These are phyloP conservation scores for Orius laevigatus DNA, from an alignment of 1,140 invertebrate genomes.

Conservation along the genomic window DNA sequence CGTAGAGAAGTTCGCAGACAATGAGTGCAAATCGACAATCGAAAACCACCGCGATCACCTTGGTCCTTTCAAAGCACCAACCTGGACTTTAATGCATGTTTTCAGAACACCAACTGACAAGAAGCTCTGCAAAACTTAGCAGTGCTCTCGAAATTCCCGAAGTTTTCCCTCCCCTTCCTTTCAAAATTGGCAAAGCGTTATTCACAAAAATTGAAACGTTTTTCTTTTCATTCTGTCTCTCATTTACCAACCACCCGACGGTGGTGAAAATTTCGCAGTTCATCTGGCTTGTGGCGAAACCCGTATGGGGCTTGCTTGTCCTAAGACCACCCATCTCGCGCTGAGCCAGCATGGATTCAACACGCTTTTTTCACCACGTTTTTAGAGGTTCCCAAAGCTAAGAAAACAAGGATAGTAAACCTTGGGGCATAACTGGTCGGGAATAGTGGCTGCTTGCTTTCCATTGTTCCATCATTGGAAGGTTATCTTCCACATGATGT, in stretches of 20 bases:
- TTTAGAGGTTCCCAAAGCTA: conserved; percentile 67
- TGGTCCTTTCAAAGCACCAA: conserved; percentile 58
- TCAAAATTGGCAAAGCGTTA: too few relatives aligned
- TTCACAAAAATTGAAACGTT: conserved; percentile 69
- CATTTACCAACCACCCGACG: too few relatives aligned
- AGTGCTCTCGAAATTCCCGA: conserved; percentile 87
- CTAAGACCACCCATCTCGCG: too few relatives aligned
- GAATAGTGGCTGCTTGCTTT: conserved; percentile 86
- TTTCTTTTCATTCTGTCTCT: conserved; percentile 73
- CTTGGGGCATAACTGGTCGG: conserved; percentile 86
- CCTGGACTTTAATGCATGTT: too few relatives aligned
- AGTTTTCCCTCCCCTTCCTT: conserved; percentile 59
- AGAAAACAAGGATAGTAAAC: conserved; percentile 80
- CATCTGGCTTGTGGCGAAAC: conserved; percentile 75
- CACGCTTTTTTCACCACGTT: conserved; percentile 65
- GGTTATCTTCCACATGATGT: conserved; percentile 86
- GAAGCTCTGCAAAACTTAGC: conserved; percentile 81
- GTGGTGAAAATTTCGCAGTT: conserved; percentile 73
- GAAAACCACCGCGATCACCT: conserved; percentile 74
- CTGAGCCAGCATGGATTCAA: conserved; percentile 90
- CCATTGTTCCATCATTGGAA: conserved; percentile 68
- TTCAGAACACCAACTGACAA: too few relatives aligned
- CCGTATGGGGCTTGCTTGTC: conserved; percentile 85
- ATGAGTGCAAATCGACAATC: conserved; percentile 85
- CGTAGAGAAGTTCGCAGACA: conserved; percentile 84